Evolutionary conservation across 2,888 invertebrate species (phyloP).

Genomic region (Schizotus pectinicornis): DNA sequence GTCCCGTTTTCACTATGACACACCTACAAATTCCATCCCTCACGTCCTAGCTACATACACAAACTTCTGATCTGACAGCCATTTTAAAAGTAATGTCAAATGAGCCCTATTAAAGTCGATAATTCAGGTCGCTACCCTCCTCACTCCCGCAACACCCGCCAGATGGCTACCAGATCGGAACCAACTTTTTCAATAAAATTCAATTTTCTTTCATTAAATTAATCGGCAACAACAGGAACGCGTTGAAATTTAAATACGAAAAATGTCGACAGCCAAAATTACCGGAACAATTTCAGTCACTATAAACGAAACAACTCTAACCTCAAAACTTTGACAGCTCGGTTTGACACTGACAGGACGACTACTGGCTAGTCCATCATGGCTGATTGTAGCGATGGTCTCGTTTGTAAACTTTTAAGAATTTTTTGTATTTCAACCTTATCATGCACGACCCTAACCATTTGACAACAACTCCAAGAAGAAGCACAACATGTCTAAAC

Average conservation of each 20-base stretch:
- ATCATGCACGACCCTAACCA: conserved; percentile 46
- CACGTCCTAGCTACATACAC: conserved; percentile 72
- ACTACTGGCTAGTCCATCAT: conserved; percentile 46
- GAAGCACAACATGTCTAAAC: conserved; percentile 51
- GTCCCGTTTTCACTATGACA: conserved; percentile 69
- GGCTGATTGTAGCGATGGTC: conserved; percentile 52
- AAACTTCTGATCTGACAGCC: conserved; percentile 75
- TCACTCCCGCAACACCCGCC: conserved; percentile 7
- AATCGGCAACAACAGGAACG: background rate
- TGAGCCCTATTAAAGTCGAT: conserved; percentile 44
- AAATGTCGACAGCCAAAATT: too few relatives aligned
- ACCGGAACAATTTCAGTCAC: background rate
- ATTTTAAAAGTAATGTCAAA: conserved; percentile 78
- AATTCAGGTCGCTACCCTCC: conserved; percentile 24
- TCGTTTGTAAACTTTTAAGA: conserved; percentile 41
- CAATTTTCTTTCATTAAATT: background rate
- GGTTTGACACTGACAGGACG: conserved; percentile 15
- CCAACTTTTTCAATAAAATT: background rate
- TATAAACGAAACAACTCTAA: background rate
- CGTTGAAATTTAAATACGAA: too few relatives aligned
- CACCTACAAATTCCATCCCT: conserved; percentile 76
- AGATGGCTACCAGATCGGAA: conserved; percentile 25
- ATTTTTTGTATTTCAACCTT: conserved; percentile 45
- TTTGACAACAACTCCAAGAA: conserved; percentile 47
- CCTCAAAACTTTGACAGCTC: conserved; percentile 5